Base-by-base conservation (phyloP, 2,888 invertebrate genomes). In the Aphodius sticticus region DNA sequence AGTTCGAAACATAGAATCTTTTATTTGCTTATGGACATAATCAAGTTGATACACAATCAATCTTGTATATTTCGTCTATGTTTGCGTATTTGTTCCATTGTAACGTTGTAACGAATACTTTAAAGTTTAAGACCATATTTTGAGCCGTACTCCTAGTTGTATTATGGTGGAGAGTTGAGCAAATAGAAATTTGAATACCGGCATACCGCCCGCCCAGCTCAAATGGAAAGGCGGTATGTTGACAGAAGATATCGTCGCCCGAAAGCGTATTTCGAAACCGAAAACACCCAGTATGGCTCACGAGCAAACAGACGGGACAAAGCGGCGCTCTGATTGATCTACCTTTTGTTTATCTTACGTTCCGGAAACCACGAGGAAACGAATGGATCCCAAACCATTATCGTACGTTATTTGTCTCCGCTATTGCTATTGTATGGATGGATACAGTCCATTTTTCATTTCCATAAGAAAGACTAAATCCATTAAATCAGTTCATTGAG, bases 271-370 rank as follows among this genome's bases (percentile, higher is more conserved):
- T 53, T 53, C 53, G 53, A 9, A 53, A 53, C 53, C 53, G 53
- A 53, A 53, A 53, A 53, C 53, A 53, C 53, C 53, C 53, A 53
- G 53, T 53, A 53, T 53, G 53, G 53, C 53, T 53, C 53, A 53
- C 53, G 53, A 53, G 53, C 53, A 53, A 53, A 53, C 53, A 53
- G 3, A 12, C 53, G 12, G 53, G 53, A 53, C 53, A 53, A 53
- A 53, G 53, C 53, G 53, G 53, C 12, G 53, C 12, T 53, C 53
- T 12, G 9, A 53, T 53, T 53, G 53, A 53, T 53, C 53, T 53
- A 53, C 53, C 53, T 53, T 53, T 53, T 53, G 53, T 53, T 53
- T 53, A 53, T 53, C 53, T 53, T 53, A 53, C 53, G 53, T 53
- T 53, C 53, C 53, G 53, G 53, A 53, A 53, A 53, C 53, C 7